phyloP scores from a whole-genome alignment of 2,888 invertebrate species.

The Alitta virens region DNA sequence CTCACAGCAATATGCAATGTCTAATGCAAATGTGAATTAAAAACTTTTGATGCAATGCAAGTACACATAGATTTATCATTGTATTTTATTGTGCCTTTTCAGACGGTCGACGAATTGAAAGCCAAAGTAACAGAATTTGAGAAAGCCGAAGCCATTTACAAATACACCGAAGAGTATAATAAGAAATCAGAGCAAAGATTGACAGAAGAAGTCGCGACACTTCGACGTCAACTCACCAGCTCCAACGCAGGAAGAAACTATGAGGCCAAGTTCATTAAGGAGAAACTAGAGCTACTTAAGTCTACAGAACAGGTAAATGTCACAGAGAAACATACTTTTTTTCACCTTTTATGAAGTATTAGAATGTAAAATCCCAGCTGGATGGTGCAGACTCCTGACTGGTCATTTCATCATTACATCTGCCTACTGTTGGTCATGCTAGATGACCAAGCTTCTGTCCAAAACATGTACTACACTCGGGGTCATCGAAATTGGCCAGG shows the following conservation, averaged over 20 bases:
- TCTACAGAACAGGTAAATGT: constrained; percentile 11
- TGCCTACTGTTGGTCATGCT: too few relatives aligned
- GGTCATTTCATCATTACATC: too few relatives aligned
- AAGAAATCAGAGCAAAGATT: constrained; percentile 15
- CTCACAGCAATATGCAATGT: too few relatives aligned
- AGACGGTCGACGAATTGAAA: constrained; percentile 8
- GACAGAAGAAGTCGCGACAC: constrained; percentile 15
- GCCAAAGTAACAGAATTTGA: constrained; percentile 4
- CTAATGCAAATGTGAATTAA: too few relatives aligned
- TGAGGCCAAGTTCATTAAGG: constrained; percentile 15
- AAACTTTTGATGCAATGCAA: too few relatives aligned
- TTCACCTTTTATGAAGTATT: background rate
- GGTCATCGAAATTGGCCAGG: too few relatives aligned
- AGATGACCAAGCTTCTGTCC: too few relatives aligned
- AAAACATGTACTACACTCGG: too few relatives aligned
- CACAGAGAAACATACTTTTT: background rate
- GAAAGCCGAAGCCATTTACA: constrained; percentile 12
- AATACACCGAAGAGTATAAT: constrained; percentile 19
- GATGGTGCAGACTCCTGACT: too few relatives aligned
- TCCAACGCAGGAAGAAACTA: constrained; percentile 21
- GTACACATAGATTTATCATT: too few relatives aligned
- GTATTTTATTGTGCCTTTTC: too few relatives aligned
- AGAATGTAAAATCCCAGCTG: too few relatives aligned
- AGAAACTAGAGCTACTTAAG: constrained; percentile 12
- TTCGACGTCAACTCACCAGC: constrained; percentile 17